A percentile compares a stretch with the other conserved stretches of the same genome.
phyloP scores from a whole-genome alignment of 2,113 vertebrate genomes.

The Rhagologus leucostigma region DNA sequence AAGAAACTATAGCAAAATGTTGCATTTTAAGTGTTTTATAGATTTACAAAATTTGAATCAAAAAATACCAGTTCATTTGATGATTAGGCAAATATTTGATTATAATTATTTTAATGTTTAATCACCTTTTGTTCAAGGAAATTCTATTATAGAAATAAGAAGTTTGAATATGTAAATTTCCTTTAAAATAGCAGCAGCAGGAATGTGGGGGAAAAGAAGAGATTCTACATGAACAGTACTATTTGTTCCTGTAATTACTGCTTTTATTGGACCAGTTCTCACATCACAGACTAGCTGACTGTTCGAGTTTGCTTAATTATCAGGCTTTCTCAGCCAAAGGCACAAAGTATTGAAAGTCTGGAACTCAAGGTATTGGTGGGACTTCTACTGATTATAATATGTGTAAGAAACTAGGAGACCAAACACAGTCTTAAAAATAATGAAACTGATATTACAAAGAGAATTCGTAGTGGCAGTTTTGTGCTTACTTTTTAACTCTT shows the following conservation, averaged over 20 bases:
- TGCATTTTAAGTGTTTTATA: not conserved
- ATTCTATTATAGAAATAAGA: not conserved
- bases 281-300: not conserved
- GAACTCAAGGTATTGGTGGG: not conserved
- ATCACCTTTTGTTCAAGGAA: not conserved
- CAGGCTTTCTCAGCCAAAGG: not conserved
- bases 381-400: constrained; percentile 9
- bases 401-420: not conserved
- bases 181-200: not conserved
- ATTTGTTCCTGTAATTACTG: not conserved
- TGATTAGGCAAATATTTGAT: not conserved
- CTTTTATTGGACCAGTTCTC: not conserved
- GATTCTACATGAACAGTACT: not conserved
- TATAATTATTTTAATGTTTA: not conserved
- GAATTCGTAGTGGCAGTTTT: not conserved
- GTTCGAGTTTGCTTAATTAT: not conserved
- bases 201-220: not conserved
- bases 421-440: constrained; percentile 26
- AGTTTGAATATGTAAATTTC: not conserved
- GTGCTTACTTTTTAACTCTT: not conserved
- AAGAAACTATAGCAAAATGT: not conserved
- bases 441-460: not conserved
- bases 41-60: not conserved
- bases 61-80: not conserved
- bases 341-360: not conserved